phyloP scores from a whole-genome alignment of 1,140 invertebrate genomes.

The Armadillidium nasatum region DNA sequence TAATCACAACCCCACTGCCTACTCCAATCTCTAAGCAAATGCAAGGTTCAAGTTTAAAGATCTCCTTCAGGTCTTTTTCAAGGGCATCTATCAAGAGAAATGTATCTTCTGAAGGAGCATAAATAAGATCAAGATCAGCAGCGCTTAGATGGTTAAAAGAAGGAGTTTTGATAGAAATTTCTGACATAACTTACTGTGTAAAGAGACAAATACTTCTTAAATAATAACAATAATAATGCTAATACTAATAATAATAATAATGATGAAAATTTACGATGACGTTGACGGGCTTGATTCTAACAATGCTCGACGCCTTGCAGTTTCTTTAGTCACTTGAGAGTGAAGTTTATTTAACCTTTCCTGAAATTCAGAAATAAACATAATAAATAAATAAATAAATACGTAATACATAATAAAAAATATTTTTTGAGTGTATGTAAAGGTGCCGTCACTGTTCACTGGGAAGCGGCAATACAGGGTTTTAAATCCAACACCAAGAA shows the following conservation, averaged over 20 bases:
- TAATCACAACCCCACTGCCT: constrained; percentile 86
- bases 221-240: neutral
- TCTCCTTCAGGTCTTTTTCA: constrained; percentile 67
- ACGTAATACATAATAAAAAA: too few species aligned
- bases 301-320: constrained; percentile 64
- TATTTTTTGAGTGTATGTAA: constrained; percentile 16
- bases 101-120: constrained; percentile 93
- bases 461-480: too few species aligned
- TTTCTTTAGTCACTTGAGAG: constrained; percentile 72
- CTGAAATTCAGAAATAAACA: constrained; percentile 50
- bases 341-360: constrained; percentile 80
- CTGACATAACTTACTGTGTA: neutral
- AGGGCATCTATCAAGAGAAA: constrained; percentile 91
- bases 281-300: constrained; percentile 54
- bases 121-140: constrained; percentile 64
- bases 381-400: too few species aligned
- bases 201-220: neutral
- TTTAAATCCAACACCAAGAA: too few species aligned
- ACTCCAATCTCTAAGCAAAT: constrained; percentile 85
- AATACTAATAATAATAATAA: neutral
- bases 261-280: neutral
- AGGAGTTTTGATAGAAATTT: constrained; percentile 61
- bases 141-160: constrained; percentile 56
- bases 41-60: constrained; percentile 60
- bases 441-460: too few species aligned